phyloP scores from a whole-genome alignment of 64 coral and sea anemone genomes.

The Montipora cactus region DNA sequence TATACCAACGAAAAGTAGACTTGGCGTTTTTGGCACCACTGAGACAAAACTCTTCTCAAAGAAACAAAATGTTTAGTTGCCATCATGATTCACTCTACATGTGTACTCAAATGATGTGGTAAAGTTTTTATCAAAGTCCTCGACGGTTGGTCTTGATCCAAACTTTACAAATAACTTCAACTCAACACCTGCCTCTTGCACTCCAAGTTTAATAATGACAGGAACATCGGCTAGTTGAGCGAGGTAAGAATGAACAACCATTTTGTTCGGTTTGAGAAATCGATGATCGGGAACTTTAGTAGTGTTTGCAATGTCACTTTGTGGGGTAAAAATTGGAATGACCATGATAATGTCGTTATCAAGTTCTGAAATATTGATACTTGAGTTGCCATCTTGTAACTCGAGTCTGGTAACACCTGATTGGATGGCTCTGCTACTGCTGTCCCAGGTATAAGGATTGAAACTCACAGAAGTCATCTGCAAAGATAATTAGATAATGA shows the following conservation, averaged over 20 bases:
- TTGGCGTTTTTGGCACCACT: constrained; percentile 36
- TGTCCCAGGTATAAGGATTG: constrained; percentile 54
- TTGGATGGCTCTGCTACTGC: constrained; percentile 1
- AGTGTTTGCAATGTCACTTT: neutral
- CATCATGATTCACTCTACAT: neutral
- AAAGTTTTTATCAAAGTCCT: constrained; percentile 39
- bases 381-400: neutral
- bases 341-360: constrained; percentile 29
- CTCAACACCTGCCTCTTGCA: constrained; percentile 15
- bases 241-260: constrained; percentile 38
- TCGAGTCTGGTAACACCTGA: constrained; percentile 25
- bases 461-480: constrained; percentile 26
- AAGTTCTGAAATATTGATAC: constrained; percentile 12
- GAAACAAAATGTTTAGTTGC: constrained; percentile 19
- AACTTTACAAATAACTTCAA: constrained; percentile 57
- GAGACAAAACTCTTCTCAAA: constrained; percentile 4
- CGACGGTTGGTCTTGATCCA: constrained; percentile 39
- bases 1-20: constrained; percentile 69
- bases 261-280: constrained; percentile 42
- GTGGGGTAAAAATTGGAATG: constrained; percentile 8
- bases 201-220: neutral
- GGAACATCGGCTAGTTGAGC: neutral
- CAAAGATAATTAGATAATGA: neutral
- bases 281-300: constrained; percentile 5
- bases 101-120: neutral